These are phyloP conservation scores for Biston stratarius DNA, from an alignment of 2,888 invertebrate species.

Conservation along the genomic window DNA sequence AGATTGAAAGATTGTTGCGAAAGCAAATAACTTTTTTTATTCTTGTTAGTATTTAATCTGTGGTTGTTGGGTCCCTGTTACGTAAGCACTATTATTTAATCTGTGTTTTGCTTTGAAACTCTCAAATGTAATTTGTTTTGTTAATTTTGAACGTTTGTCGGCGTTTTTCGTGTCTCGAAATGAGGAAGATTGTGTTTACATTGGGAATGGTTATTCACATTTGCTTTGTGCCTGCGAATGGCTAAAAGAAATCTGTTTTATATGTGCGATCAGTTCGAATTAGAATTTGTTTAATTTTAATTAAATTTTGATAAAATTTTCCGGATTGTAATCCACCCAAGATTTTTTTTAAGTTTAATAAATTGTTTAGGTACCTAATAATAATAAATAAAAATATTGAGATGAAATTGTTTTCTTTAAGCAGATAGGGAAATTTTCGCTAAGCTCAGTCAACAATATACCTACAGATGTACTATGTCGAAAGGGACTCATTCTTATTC, in stretches of 20 bases:
- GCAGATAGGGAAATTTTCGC: no score
- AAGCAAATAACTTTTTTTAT: slow-evolving; percentile 64
- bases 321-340: no score
- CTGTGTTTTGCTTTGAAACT: slow-evolving; percentile 63
- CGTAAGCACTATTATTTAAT: slow-evolving; percentile 1
- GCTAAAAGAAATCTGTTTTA: slow-evolving; percentile 30
- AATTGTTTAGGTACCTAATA: no score
- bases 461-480: no score
- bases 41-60: neutral
- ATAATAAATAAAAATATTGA: no score
- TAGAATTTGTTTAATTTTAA: no score
- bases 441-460: no score
- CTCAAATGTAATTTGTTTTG: slow-evolving; percentile 83
- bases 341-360: no score
- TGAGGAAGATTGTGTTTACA: slow-evolving; percentile 57
- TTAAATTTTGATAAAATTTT: no score
- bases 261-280: no score
- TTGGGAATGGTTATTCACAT: slow-evolving; percentile 59
- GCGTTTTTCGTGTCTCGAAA: slow-evolving; percentile 65
- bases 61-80: neutral
- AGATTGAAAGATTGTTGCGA: slow-evolving; percentile 74
- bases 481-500: no score
- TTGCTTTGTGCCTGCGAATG: slow-evolving; percentile 46
- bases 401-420: no score
- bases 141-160: slow-evolving; percentile 78